Evolutionary conservation across 2,797 vertebrate species (phyloP), one percentile per base, ranked within the genome.

Genomic region (Leucoraja ocellata): DNA sequence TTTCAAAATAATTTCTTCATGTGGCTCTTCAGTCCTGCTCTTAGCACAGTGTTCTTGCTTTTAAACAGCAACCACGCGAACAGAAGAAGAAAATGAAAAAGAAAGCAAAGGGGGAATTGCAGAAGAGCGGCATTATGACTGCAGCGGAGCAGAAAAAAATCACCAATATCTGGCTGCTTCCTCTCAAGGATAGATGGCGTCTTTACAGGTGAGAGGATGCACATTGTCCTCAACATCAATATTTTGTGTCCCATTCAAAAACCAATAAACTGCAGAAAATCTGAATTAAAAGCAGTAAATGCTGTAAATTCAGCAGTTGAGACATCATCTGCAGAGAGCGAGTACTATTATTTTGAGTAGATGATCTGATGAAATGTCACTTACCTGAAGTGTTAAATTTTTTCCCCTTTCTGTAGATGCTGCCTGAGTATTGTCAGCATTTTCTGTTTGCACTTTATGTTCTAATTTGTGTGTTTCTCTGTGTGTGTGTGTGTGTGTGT

Each of bases 121-220:
- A 32, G 18, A 97, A 97, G 93, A 94, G 94, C 73, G 94, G 95
- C 0, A 58, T 95, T 58, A 98, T 99, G 98, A 96, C 96, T 9
- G 96, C 96, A 71, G 18, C 54, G 0, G 96, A 98, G 93, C 98
- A 97, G 58, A 10, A 0, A 0, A 73, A 16, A 16, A 93, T 98
- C 93, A 76, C 61, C 25, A 95, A 99, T 65, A 68, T 99, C 93
- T 99, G 98, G 98, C 94, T 93, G 10, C 96, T 99, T 63, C 94
- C 94, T 93, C 94, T 95, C 86, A 94, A 23, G 79, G 96, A 98
- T 91, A 97, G 97, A 94, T 99, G 98, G 98, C 97, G 93, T 94
- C 97, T 99, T 93, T 99, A 99, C 95, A 97, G 98, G 98, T 99
- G 94, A 94, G n/a, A 83, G 46, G 23, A 10, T 36, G 94, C 65